phyloP scores from a whole-genome alignment of 2,888 invertebrate species.

The Chymomyza amoena region DNA sequence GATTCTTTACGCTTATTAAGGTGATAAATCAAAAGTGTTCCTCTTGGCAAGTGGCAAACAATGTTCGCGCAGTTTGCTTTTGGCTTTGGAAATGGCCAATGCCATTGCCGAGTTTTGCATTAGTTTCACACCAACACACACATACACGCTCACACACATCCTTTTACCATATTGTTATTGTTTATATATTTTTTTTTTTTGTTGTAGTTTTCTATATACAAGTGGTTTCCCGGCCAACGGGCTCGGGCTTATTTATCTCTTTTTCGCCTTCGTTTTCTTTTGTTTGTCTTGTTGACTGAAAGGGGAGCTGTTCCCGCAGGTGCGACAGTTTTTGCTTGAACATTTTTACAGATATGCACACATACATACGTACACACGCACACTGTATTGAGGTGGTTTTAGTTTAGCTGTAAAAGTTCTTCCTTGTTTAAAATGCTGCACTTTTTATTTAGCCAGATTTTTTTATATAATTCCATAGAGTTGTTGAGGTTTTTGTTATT shows the following conservation, averaged over 20 bases:
- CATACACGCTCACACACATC: neutral
- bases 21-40: constrained; percentile 69
- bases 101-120: neutral
- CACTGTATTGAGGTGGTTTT: neutral
- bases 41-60: neutral
- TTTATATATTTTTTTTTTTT: neutral
- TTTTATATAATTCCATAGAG: neutral
- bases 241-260: neutral
- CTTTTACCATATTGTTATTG: too few species aligned
- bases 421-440: neutral
- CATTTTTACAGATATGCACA: neutral
- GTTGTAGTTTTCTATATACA: neutral
- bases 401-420: neutral
- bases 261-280: neutral
- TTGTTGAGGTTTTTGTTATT: neutral
- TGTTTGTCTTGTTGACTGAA: neutral
- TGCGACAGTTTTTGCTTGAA: neutral
- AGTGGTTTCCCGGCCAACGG: neutral
- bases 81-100: constrained; percentile 4
- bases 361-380: neutral
- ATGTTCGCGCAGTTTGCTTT: constrained; percentile 5
- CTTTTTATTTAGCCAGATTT: neutral
- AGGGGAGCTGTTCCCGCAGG: neutral
- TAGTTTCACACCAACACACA: constrained; percentile 9
- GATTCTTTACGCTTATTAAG: constrained; percentile 71